These are phyloP conservation scores for Oryzias javanicus DNA, from an alignment of 2,113 vertebrate species.

Conservation along the genomic window DNA sequence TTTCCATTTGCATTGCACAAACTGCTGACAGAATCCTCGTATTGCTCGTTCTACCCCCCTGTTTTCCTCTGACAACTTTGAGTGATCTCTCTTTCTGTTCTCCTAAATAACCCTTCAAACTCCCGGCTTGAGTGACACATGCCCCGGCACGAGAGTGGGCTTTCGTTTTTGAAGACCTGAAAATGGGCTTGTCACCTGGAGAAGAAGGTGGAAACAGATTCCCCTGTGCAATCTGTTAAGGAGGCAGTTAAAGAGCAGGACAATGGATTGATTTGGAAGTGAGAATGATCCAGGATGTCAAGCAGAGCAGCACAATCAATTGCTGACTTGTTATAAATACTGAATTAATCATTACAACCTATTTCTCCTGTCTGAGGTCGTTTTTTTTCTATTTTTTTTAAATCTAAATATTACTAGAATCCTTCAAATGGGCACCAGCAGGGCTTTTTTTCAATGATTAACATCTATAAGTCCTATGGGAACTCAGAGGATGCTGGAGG, in stretches of 20 bases:
- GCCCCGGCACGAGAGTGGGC: background rate
- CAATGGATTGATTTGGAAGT: background rate
- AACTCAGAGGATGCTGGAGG: too few relatives aligned
- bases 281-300: too few relatives aligned
- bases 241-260: background rate
- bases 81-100: background rate
- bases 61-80: background rate
- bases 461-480: too few relatives aligned
- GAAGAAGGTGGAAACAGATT: background rate
- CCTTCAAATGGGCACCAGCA: too few relatives aligned
- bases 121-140: background rate
- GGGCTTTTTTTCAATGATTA: too few relatives aligned
- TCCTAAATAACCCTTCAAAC: background rate
- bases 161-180: background rate
- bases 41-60: background rate
- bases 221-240: background rate
- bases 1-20: too few relatives aligned
- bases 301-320: too few relatives aligned
- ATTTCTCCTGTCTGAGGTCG: too few relatives aligned
- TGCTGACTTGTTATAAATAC: too few relatives aligned
- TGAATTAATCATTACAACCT: too few relatives aligned
- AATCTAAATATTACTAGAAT: too few relatives aligned
- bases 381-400: too few relatives aligned
- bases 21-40: background rate
- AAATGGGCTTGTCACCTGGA: slow-evolving; percentile 5